Conservation (phyloP, 2,113 vertebrate species). For the Cathartes aura region DNA sequence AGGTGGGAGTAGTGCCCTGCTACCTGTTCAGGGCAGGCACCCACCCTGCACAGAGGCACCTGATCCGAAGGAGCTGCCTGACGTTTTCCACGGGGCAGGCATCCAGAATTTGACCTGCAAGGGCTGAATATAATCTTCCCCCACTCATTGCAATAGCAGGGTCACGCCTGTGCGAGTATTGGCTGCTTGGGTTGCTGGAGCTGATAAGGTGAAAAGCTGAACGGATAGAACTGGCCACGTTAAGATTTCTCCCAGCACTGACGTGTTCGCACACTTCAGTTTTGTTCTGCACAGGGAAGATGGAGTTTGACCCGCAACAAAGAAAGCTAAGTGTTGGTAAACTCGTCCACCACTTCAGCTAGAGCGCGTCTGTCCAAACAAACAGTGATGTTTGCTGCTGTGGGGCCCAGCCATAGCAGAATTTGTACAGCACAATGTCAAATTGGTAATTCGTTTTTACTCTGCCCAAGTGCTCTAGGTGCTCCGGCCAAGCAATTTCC, state of each 20-base stretch:
- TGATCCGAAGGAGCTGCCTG: neutral
- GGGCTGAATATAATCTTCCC: neutral
- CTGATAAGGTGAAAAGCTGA: neutral
- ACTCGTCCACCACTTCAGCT: neutral
- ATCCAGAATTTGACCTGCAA: neutral
- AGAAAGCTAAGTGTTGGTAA: neutral
- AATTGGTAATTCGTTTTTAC: rapidly evolving
- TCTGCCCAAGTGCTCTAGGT: neutral
- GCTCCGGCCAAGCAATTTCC: neutral
- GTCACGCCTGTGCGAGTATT: rapidly evolving
- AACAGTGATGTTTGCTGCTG: rapidly evolving
- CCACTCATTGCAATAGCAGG: neutral
- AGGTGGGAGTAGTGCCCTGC: neutral
- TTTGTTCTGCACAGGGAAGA: neutral
- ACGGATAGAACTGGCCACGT: rapidly evolving
- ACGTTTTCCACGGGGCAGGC: neutral
- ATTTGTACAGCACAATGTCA: neutral
- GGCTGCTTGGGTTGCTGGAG: neutral
- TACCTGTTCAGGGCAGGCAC: neutral
- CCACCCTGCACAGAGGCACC: neutral
- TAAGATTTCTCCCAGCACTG: neutral
- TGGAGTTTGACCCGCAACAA: neutral
- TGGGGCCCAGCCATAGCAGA: neutral
- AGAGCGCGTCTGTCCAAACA: neutral
- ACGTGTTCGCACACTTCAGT: rapidly evolving